A percentile compares a stretch with the other conserved stretches of the same genome.
Conservation (phyloP, 2,113 vertebrate genomes). For the Zosterops lateralis region DNA sequence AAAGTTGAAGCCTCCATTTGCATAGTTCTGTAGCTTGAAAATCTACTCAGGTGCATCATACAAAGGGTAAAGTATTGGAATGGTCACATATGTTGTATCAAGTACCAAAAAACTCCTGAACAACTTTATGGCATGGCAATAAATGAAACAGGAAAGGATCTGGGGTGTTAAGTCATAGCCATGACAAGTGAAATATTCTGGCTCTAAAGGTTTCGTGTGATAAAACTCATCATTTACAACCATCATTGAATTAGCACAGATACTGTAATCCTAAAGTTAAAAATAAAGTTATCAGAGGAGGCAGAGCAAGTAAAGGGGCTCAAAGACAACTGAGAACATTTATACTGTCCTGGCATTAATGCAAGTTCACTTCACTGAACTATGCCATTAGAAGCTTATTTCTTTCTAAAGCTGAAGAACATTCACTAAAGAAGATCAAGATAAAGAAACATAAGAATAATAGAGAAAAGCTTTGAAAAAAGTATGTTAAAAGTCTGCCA, state of each 20-base stretch:
- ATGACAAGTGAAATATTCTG: fast-evolving
- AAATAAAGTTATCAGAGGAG: not conserved
- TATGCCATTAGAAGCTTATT: not conserved
- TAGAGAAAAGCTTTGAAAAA: not conserved
- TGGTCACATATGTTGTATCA: fast-evolving
- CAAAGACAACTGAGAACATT: not conserved
- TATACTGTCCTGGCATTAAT: not conserved
- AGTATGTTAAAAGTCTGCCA: not conserved
- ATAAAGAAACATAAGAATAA: not conserved
- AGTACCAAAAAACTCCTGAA: not conserved
- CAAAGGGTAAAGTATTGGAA: not conserved
- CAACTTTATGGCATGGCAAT: not conserved
- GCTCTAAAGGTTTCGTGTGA: not conserved
- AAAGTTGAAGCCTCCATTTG: not conserved
- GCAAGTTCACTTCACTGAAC: not conserved
- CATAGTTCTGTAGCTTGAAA: not conserved
- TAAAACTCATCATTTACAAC: not conserved
- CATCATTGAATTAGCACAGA: not conserved
- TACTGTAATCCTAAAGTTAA: not conserved
- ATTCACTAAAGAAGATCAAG: not conserved
- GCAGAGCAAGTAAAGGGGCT: not conserved
- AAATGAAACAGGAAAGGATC: not conserved
- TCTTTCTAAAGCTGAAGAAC: not conserved
- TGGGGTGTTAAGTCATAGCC: not conserved
- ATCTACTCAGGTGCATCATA: not conserved